phyloP scores from a whole-genome alignment of 2,888 invertebrate species.

The Nymphalis polychloros region DNA sequence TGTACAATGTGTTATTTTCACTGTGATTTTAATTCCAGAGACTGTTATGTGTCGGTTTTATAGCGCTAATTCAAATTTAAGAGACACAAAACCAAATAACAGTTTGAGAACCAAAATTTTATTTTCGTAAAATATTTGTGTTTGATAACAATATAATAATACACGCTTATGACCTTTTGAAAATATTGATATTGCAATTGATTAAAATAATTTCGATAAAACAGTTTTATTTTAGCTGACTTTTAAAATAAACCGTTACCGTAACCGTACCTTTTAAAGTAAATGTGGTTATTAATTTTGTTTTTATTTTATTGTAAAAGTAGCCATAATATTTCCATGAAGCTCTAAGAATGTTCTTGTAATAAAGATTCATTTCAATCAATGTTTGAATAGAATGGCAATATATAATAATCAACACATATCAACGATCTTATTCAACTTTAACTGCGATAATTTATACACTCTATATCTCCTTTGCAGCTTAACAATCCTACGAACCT shows the following conservation, averaged over 20 bases:
- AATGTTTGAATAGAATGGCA: not conserved
- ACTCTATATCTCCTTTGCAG: constrained; percentile 8
- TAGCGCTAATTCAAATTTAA: not conserved
- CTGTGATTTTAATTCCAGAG: not conserved
- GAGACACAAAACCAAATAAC: not conserved
- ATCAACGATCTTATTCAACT: not conserved
- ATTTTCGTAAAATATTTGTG: no score
- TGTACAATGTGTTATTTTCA: not conserved
- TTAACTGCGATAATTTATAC: not conserved
- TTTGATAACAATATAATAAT: no score
- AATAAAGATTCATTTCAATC: not conserved
- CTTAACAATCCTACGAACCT: constrained; percentile 18
- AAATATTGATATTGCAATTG: no score
- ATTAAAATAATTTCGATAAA: no score
- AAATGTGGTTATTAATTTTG: no score
- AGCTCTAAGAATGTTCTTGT: not conserved
- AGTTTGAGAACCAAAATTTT: no score
- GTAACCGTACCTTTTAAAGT: no score
- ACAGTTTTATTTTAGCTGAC: no score
- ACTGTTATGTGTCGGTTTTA: not conserved
- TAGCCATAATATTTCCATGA: no score
- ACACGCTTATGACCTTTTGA: no score
- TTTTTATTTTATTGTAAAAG: no score
- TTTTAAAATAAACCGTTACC: no score
- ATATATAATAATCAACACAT: not conserved